Percentiles rank a stretch among this genome's conserved stretches.
phyloP scores from a whole-genome alignment of 2,797 vertebrate genomes.

The Mus spretus region DNA sequence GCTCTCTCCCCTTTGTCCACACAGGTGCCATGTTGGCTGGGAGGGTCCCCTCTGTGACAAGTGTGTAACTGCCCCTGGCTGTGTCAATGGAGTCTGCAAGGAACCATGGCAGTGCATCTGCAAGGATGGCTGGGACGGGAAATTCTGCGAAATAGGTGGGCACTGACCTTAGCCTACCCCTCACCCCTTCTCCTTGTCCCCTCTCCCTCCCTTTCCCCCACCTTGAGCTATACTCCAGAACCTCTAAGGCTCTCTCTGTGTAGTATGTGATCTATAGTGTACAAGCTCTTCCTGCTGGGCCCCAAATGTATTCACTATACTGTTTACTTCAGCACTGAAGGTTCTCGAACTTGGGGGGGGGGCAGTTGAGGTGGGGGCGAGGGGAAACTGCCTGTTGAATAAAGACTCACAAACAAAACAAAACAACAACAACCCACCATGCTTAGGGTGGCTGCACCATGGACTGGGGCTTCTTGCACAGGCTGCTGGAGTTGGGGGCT shows the following conservation, averaged over 20 bases:
- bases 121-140: constrained; percentile 95
- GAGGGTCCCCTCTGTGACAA: constrained; percentile 93
- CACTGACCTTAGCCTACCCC: not conserved
- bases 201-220: too few relatives aligned
- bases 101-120: constrained; percentile 96
- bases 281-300: rapidly evolving
- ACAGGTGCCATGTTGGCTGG: constrained; percentile 97
- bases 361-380: rapidly evolving
- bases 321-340: not conserved
- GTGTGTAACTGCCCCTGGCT: constrained; percentile 94
- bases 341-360: not conserved
- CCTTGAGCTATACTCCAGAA: not conserved
- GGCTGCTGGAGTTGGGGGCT: not conserved
- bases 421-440: not conserved
- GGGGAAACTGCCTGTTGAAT: constrained; percentile 36
- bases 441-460: not conserved
- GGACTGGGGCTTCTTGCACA: not conserved
- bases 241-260: not conserved
- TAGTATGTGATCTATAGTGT: not conserved
- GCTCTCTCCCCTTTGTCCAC: constrained; percentile 66
- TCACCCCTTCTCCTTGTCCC: rapidly evolving
- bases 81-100: constrained; percentile 93
- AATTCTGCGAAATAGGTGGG: constrained; percentile 95
- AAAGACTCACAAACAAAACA: not conserved
- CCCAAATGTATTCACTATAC: not conserved